Percentiles rank a stretch among this genome's conserved stretches.
phyloP scores from a whole-genome alignment of 2,113 vertebrate species.

The Eretmochelys imbricata region DNA sequence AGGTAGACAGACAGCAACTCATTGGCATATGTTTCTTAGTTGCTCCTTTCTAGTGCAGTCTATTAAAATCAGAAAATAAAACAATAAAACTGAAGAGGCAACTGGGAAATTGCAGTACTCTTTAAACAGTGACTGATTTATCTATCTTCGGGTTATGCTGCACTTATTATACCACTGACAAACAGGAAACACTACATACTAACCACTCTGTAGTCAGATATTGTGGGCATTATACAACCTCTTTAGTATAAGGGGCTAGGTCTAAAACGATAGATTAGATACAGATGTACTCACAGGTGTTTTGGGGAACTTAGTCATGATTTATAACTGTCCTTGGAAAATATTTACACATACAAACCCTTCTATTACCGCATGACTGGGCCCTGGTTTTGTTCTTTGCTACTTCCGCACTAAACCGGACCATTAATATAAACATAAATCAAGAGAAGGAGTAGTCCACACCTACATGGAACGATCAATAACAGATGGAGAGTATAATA shows the following conservation, averaged over 20 bases:
- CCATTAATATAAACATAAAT: not conserved
- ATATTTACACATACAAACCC: no score
- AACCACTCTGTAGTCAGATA: not conserved
- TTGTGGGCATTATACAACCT: not conserved
- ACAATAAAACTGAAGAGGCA: not conserved
- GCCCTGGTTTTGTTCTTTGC: not conserved
- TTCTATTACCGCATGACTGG: constrained; percentile 24
- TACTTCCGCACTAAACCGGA: not conserved
- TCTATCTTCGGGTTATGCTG: not conserved
- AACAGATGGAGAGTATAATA: not conserved
- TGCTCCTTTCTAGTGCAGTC: not conserved
- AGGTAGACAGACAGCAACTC: not conserved
- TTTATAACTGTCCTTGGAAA: not conserved
- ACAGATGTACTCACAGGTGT: constrained; percentile 3
- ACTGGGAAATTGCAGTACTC: not conserved
- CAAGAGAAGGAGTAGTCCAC: accelerated
- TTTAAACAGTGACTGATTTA: not conserved
- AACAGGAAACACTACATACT: not conserved
- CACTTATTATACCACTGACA: not conserved
- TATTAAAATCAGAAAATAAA: not conserved
- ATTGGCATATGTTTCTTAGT: not conserved
- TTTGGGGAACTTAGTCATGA: not conserved
- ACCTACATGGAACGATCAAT: not conserved
- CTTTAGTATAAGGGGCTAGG: not conserved
- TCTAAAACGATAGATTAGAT: not conserved